A percentile compares a stretch with the other conserved stretches of the same genome.
Evolutionary conservation across 1,140 invertebrate species (phyloP).

Genomic region (Atta colombica): DNA sequence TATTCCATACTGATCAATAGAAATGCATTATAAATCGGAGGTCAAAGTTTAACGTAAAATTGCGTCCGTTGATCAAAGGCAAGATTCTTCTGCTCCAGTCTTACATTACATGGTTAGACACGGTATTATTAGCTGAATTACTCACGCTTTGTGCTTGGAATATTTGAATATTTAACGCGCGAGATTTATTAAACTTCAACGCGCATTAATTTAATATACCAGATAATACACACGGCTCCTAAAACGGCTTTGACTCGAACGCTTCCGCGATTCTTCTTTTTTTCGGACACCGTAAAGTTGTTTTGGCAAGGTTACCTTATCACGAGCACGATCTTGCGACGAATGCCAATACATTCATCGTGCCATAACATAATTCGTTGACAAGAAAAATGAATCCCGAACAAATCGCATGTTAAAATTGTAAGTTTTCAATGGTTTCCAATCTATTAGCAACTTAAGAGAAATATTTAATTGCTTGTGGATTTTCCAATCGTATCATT

Average conservation of each 20-base stretch:
- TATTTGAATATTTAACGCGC: not conserved
- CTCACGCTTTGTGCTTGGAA: not conserved
- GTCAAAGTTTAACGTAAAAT: not conserved
- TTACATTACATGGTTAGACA: not conserved
- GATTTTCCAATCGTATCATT: not conserved
- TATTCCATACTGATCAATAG: not conserved
- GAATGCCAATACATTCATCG: conserved; percentile 15
- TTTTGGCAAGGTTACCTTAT: conserved; percentile 22
- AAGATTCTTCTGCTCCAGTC: not conserved
- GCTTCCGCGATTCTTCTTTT: conserved; percentile 1
- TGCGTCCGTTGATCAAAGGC: not conserved
- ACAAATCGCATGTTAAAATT: not conserved
- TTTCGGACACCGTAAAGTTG: not conserved
- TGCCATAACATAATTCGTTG: not conserved
- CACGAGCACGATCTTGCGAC: not conserved
- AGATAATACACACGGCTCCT: not conserved
- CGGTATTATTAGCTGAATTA: not conserved
- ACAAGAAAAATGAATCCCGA: not conserved
- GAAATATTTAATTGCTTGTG: not conserved
- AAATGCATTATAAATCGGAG: not conserved
- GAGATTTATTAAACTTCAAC: not conserved
- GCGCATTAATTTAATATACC: not conserved
- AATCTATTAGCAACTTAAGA: not conserved
- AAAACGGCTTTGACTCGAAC: not conserved
- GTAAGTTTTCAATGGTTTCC: not conserved